Base-by-base conservation (phyloP, 2,113 vertebrate genomes). In the Eonycteris spelaea region DNA sequence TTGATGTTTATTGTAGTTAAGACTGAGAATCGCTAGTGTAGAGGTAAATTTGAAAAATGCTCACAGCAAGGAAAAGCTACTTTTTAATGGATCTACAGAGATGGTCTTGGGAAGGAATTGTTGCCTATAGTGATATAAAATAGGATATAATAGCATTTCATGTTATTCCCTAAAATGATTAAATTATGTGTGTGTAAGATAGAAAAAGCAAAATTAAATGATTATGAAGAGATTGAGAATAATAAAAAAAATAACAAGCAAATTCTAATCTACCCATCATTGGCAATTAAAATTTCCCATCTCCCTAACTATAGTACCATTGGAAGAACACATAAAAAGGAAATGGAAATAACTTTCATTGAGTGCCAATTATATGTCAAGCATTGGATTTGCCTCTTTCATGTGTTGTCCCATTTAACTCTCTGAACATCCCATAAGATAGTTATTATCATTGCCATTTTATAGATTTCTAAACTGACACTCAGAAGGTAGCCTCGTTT, bases 191-290 rank as follows among this genome's bases (percentile, higher is more conserved):
- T 70, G n/a, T 59, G 3, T 55, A 77, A 82, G n/a, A 86, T 5
- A 73, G 57, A 91, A 24, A 80, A 82, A 92, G 35, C 80, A 61
- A 80, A 97, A 67, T 35, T 35, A 90, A 77, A n/a, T 79, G 86
- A 93, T 53, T 86, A 82, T 24, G 14, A 83, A 79, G 43, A 74
- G 16, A 51, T 13, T 74, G 51, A 79, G n/a, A 91, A 80, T 51
- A 89, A 63, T 57, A 73, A 73, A 2, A 45, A 71, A 45, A 2
- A 79, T 86, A 51, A 51, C 51, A 51, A 51, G 15, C 14, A 51
- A 51, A 51, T 79, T 53, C 33, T 45, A 78, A 79, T 11, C 33
- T 26, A 30, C 3, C 13, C 88, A 51, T 86, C 45, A 10, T 22
- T 75, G 67, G 57, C 40, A 74, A 65, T 59, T 82, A 40, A 84